A percentile compares a stretch with the other conserved stretches of the same genome.
Conservation (phyloP, 30 jellyfish, hydroid and myxozoan genomes). For the Catostylus mosaicus region DNA sequence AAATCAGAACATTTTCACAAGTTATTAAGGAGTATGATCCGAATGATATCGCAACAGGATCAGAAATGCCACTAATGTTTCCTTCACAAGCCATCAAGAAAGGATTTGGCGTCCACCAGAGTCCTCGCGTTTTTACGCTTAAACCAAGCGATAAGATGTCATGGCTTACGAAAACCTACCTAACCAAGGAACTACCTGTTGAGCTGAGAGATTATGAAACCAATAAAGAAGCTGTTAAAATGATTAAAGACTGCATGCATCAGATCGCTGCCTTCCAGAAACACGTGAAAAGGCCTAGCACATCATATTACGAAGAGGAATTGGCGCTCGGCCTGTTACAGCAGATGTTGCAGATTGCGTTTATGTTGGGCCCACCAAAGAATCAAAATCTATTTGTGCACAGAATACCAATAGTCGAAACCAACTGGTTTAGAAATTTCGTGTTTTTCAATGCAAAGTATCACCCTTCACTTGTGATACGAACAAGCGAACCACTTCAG, state of each 20-base stretch:
- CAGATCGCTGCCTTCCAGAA: slow-evolving; percentile 68
- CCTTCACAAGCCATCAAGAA: slow-evolving; percentile 54
- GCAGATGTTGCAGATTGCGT: slow-evolving; percentile 66
- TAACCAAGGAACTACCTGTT: slow-evolving; percentile 75
- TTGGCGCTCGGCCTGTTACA: slow-evolving; percentile 66
- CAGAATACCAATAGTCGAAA: slow-evolving; percentile 40
- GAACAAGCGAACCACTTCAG: slow-evolving; percentile 40
- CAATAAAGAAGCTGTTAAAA: slow-evolving; percentile 6
- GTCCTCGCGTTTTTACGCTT: slow-evolving; percentile 40
- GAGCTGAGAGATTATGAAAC: slow-evolving; percentile 2
- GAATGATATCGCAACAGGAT: slow-evolving; percentile 14
- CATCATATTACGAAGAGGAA: slow-evolving; percentile 60
- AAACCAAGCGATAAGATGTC: slow-evolving; percentile 57
- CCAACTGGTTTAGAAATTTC: slow-evolving; percentile 72
- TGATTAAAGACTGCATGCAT: slow-evolving; percentile 47
- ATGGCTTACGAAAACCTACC: slow-evolving; percentile 92
- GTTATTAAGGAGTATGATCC: slow-evolving; percentile 15
- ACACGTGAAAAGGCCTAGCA: slow-evolving; percentile 35
- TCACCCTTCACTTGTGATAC: slow-evolving; percentile 46
- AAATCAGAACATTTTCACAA: neutral
- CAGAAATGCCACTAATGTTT: slow-evolving; percentile 68
- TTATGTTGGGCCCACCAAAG: slow-evolving; percentile 24
- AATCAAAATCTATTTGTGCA: slow-evolving; percentile 55
- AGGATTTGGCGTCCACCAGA: slow-evolving; percentile 52
- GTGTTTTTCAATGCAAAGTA: slow-evolving; percentile 54